Evolutionary conservation across 2,113 vertebrate species (phyloP), one percentile per base, ranked within the genome.

Genomic region (Tachysurus vachellii): DNA sequence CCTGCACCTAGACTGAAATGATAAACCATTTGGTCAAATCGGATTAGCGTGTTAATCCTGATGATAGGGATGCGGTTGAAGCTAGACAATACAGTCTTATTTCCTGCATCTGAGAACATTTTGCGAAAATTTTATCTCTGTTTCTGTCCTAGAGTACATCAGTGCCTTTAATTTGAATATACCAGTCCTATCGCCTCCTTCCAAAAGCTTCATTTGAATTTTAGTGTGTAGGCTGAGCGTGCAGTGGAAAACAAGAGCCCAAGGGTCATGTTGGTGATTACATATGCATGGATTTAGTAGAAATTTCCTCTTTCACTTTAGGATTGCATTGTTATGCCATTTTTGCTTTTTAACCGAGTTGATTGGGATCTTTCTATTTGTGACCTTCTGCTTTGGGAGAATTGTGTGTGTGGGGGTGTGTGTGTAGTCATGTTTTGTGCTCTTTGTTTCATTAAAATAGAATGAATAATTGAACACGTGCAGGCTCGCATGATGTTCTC

Each of bases 221-320:
- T 82, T 53, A 57, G 68, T 82, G 42, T 66, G 73, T 50, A 50
- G 83, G 77, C 75, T 11, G 81, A 68, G 64, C 80, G 53, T 77
- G n/a, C 53, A 36, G 64, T 56, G 70, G 80, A 80, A 79, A 82
- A 83, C 86, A 64, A 21, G 64, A 59, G 87, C 82, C 89, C 87
- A 57, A 31, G 68, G 87, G 82, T 86, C 84, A 86, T 50, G 59
- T 42, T 44, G 57, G 50, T 82, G 84, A 88, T 89, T 87, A 88
- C 57, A 59, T 88, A 89, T 91, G 88, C 87, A 89, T 89, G 81
- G 59, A 89, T 87, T 90, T 73, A 85, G 84, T 50, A 68, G 82
- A 89, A 87, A 88, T 89, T 89, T 84, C 86, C 80, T 57, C 80
- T 80, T 87, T 86, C 77, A 71, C 85, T 86, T 85, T 36, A 54